Evolutionary conservation across 2,888 invertebrate species (phyloP).

Genomic region (Drosophila peninsularis): DNA sequence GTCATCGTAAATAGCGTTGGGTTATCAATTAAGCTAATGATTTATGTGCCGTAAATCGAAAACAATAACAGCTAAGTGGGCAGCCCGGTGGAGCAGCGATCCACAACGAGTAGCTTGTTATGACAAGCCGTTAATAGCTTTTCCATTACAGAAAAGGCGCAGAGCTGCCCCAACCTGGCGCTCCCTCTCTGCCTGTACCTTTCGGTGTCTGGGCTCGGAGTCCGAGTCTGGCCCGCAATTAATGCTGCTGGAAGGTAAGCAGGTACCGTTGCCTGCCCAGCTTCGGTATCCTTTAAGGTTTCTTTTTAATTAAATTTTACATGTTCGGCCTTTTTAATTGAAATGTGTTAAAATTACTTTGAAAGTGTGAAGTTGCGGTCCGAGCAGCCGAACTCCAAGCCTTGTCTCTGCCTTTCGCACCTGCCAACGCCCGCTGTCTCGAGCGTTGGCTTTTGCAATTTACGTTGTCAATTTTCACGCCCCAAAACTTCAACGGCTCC

Average conservation of each 20-base stretch:
- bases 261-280: conserved; percentile 29
- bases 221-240: conserved; percentile 63
- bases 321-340: conserved; percentile 72
- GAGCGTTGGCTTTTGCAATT: conserved; percentile 62
- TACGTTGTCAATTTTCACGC: conserved; percentile 79
- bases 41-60: conserved; percentile 76
- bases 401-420: conserved; percentile 16
- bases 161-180: background rate
- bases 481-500: conserved; percentile 63
- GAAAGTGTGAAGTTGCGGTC: conserved; percentile 68
- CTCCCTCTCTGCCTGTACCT: too few species aligned
- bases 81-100: conserved; percentile 22
- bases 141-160: conserved; percentile 57
- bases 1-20: conserved; percentile 77
- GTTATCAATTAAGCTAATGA: conserved; percentile 80
- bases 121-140: conserved; percentile 78
- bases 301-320: conserved; percentile 79
- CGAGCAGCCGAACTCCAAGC: conserved; percentile 5
- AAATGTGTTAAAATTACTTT: conserved; percentile 80
- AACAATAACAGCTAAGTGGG: conserved; percentile 68
- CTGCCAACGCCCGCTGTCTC: conserved; percentile 5
- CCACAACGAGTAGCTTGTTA: conserved; percentile 61
- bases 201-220: background rate
- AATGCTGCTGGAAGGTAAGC: conserved; percentile 67
- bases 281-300: conserved; percentile 70